Conservation (phyloP, 2,888 invertebrate genomes). For the Mythimna vitellina region DNA sequence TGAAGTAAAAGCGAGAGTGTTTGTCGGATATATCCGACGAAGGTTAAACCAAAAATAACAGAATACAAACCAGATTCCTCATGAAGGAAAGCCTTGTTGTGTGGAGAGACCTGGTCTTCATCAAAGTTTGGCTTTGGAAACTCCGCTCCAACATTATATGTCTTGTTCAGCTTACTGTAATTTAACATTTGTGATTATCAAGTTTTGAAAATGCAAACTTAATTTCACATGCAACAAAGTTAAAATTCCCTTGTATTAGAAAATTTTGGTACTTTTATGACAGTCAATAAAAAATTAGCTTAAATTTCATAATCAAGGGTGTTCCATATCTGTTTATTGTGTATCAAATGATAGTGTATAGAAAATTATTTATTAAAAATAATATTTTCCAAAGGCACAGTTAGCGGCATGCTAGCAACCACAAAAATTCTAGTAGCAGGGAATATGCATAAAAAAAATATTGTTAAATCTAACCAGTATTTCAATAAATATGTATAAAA, state of each 20-base stretch:
- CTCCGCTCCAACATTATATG: slow-evolving; percentile 24
- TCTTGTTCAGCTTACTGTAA: slow-evolving; percentile 54
- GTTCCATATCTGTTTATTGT: too few species aligned
- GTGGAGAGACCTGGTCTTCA: slow-evolving; percentile 11
- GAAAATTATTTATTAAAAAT: too few species aligned
- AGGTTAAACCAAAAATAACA: neutral
- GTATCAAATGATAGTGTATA: too few species aligned
- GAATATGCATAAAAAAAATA: too few species aligned
- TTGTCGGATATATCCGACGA: too few species aligned
- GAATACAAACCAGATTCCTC: slow-evolving; percentile 20
- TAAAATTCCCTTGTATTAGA: neutral
- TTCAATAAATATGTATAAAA: too few species aligned
- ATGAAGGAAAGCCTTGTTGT: slow-evolving; percentile 46
- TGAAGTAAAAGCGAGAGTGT: too few species aligned
- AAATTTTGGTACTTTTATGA: neutral
- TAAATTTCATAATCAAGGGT: too few species aligned
- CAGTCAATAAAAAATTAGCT: neutral
- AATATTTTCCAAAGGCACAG: too few species aligned
- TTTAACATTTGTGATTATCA: neutral
- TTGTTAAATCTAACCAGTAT: too few species aligned
- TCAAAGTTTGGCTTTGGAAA: slow-evolving; percentile 4
- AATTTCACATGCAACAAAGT: neutral
- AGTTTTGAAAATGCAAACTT: slow-evolving; percentile 1
- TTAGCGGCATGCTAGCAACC: too few species aligned
- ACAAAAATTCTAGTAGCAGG: too few species aligned